Evolutionary conservation across 2,888 invertebrate genomes (phyloP), one percentile per base, ranked within the genome.

Genomic region (Spodoptera picta): DNA sequence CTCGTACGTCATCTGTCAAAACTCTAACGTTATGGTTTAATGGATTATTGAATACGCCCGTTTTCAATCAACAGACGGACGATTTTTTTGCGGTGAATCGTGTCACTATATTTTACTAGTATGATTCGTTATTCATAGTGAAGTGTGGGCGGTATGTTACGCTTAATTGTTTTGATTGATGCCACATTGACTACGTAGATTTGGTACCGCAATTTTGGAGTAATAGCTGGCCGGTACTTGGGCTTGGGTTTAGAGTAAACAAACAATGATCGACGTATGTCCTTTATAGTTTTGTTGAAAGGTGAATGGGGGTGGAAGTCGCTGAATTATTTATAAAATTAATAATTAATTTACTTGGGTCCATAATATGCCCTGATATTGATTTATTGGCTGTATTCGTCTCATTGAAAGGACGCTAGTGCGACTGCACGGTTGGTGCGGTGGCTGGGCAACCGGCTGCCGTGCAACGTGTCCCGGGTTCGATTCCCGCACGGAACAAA

Each of bases 21-120:
- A 89, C 85, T 81, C 80, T 81, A 81, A 77, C 85, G 84, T 80
- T 83, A 83, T 73, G 84, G 82, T 84, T 82, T 88, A 90, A 92
- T 91, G 87, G 88, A 88, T 90, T 90, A 91, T 89, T 87, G 88
- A 89, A 88, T 85, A 87, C 88, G 87, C 83, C 87, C 82, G 85
- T 87, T 90, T 87, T 83, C 84, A 87, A 90, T 90, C 84, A 82
- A 83, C 83, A 83, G 78, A 79, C 76, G 77, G 47, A 75, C 68
- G 69, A 80, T 86, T 90, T 90, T 36, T 90, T 89, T 86, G 83
- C 83, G 72, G 57, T 60, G 57, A 72, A 83, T 80, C 79, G 56
- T 83, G 84, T 84, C 84, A 84, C 79, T 75, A 66, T 69, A 79
- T 78, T 79, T 77, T 83, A 73, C 77, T 82, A 79, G 70, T 69